These are phyloP conservation scores for Melospiza melodia DNA, from an alignment of 2,113 vertebrate species.

Conservation along the genomic window DNA sequence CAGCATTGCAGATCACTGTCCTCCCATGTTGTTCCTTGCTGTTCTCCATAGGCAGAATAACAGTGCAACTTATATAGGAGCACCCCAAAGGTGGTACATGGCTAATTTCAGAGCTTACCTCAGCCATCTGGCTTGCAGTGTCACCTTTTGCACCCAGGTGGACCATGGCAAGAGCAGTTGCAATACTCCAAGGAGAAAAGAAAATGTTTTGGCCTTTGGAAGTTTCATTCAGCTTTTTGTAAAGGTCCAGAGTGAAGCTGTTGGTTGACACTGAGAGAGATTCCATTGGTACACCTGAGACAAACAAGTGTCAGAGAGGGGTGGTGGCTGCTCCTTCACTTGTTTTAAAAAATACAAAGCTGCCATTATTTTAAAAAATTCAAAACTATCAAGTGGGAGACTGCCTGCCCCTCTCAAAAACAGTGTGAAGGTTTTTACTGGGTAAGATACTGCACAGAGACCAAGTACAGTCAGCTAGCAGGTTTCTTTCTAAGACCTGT, in stretches of 20 bases:
- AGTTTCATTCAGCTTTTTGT: constrained; percentile 74
- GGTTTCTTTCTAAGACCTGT: neutral
- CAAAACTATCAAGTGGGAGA: neutral
- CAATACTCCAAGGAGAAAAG: constrained; percentile 85
- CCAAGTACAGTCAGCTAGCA: neutral
- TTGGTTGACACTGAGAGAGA: constrained; percentile 76
- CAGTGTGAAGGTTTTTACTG: too few species aligned
- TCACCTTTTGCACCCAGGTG: constrained; percentile 81
- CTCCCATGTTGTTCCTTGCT: neutral
- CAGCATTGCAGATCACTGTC: neutral
- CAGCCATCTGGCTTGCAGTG: constrained; percentile 84
- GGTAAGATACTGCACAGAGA: neutral
- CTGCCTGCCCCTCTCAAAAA: neutral
- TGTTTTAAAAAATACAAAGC: neutral
- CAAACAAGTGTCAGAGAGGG: neutral
- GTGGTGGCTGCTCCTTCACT: neutral
- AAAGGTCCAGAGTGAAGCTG: constrained; percentile 82
- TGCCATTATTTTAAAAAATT: neutral
- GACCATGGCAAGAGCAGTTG: constrained; percentile 86
- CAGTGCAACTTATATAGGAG: neutral
- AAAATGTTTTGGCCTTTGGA: constrained; percentile 78
- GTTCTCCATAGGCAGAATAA: neutral
- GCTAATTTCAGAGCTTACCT: constrained; percentile 69
- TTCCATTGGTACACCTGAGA: constrained; percentile 76
- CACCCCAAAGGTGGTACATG: too few species aligned